Conservation (phyloP, 2,888 invertebrate genomes). For the Dichetophora obliterata region DNA sequence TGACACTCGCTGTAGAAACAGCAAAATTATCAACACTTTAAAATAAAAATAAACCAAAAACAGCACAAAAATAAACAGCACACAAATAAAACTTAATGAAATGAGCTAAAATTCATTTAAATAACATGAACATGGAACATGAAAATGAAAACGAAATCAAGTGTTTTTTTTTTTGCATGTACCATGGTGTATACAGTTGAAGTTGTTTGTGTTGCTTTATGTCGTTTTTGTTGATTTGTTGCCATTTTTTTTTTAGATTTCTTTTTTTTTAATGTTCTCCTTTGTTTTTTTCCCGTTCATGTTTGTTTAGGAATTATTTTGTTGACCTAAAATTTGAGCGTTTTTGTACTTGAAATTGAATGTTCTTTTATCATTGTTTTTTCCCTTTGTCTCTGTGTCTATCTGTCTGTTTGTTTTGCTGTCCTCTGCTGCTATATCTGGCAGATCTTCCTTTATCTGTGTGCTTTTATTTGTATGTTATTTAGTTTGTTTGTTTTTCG, state of each 20-base stretch:
- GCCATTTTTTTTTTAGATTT: no score
- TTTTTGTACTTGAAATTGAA: constrained; percentile 25
- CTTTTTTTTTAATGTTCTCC: background rate
- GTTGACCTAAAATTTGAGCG: constrained; percentile 27
- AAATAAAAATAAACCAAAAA: constrained; percentile 14
- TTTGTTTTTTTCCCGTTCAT: background rate
- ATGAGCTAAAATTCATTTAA: constrained; percentile 10
- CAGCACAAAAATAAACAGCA: constrained; percentile 11
- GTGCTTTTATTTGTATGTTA: background rate
- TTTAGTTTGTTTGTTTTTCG: background rate
- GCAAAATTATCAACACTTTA: background rate
- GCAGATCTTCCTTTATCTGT: background rate
- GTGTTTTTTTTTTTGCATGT: background rate
- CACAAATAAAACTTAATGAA: constrained; percentile 10
- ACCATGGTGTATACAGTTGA: background rate
- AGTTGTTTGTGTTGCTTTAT: no score
- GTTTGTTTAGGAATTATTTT: constrained; percentile 13
- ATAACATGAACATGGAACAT: background rate
- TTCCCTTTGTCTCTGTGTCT: background rate
- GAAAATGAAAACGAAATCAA: background rate
- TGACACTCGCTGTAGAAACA: background rate
- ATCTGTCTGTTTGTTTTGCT: constrained; percentile 1
- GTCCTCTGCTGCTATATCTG: background rate
- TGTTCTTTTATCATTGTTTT: background rate
- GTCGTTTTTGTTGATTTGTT: no score